Base-by-base conservation (phyloP, 2,113 vertebrate species). In the Bucco capensis region DNA sequence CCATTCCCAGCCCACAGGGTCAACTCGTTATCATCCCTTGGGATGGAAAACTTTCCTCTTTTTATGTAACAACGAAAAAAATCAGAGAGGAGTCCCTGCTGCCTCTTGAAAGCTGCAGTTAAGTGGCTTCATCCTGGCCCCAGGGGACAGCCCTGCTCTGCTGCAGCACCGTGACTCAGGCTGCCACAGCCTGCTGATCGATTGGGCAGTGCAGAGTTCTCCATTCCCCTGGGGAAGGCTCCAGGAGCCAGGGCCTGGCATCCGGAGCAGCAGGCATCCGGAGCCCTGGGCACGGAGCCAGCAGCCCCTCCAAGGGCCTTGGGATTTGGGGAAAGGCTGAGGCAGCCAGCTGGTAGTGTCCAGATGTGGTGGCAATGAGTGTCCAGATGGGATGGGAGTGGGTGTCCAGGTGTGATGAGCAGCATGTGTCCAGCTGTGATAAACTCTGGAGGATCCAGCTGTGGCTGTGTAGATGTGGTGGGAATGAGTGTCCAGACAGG, bases 131-230 rank as follows among this genome's bases (percentile, higher is more conserved):
- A 46, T 87, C 72, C 50, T 28, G 65, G 86, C 93, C 95, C 76
- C 83, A 7, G 75, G 92, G 90, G 92, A 95, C 75, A 89, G 87
- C 62, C 54, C 81, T 53, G 61, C 0, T 8, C 28, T 67, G 92
- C 86, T 49, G 86, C 83, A 37, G 54, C 58, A 80, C 85, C 46
- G 86, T 95, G 92, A 94, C 93, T 94, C 95, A 94, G 94, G 91
- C 87, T 93, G 91, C 87, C 81, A 84, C 37, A 23, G 87, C 89
- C 66, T 42, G 31, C 23, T n/a, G 16, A 82, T 84, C 50, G 87
- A 81, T 82, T 72, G 22, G 47, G 38, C 72, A 79, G 81, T 13
- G 79, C 46, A 2, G 90, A 61, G 73, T 77, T 31, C 49, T 6
- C 42, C 1, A 0, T 67, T 95, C 77, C 40, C 51, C 33, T 3